Percentiles rank a stretch among this genome's conserved stretches.
Conservation (phyloP, 92 coral and sea anemone species). For the Bergia puertoricense region DNA sequence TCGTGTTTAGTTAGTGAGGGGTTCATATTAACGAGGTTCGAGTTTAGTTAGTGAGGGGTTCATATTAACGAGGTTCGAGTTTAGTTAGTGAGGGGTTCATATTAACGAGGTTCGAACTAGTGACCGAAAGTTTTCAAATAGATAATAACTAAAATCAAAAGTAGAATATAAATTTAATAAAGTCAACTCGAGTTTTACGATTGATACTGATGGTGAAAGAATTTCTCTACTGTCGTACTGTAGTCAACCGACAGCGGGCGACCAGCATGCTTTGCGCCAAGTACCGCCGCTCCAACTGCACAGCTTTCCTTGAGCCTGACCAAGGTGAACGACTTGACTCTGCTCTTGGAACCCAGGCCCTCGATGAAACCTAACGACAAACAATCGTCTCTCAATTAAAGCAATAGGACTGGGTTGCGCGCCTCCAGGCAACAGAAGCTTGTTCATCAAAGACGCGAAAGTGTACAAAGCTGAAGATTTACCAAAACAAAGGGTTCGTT, state of each 20-base stretch:
- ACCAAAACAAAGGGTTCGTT: too few relatives aligned
- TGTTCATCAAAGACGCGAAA: too few relatives aligned
- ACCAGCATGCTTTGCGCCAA: constrained; percentile 82
- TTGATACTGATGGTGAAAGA: constrained; percentile 55
- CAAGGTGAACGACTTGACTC: constrained; percentile 66
- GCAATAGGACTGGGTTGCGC: neutral
- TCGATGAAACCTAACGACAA: constrained; percentile 73
- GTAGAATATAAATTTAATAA: neutral
- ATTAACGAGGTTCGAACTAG: too few relatives aligned
- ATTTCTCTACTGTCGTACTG: constrained; percentile 67
- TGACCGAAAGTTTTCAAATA: too few relatives aligned
- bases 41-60: too few relatives aligned
- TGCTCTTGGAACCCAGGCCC: constrained; percentile 62
- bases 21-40: too few relatives aligned
- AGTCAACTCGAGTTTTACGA: neutral
- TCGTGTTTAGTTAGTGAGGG: too few relatives aligned
- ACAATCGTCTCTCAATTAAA: neutral
- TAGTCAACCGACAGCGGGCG: constrained; percentile 77
- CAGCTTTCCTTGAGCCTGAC: constrained; percentile 70
- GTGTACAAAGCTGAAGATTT: too few relatives aligned
- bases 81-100: too few relatives aligned
- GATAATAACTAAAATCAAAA: neutral
- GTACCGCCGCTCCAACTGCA: constrained; percentile 95
- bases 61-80: too few relatives aligned
- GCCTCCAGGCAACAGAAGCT: too few relatives aligned